These are phyloP conservation scores for Phylloscopus collybita DNA, from an alignment of 2,797 vertebrate genomes.

Conservation along the genomic window DNA sequence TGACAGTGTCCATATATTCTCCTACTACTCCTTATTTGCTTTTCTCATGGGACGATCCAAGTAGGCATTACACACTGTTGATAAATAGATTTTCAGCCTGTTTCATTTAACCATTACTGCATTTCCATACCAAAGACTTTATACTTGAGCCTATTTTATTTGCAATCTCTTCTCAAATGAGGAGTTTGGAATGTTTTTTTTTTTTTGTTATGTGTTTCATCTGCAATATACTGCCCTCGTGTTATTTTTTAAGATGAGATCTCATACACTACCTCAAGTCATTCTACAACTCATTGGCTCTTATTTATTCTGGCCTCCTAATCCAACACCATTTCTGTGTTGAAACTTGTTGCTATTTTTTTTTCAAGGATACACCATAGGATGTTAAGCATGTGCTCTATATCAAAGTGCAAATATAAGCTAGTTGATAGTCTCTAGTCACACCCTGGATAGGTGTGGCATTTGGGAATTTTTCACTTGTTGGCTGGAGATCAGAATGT, in stretches of 20 bases:
- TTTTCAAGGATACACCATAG: slow-evolving; percentile 64
- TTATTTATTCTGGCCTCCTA: slow-evolving; percentile 68
- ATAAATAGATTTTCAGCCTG: slow-evolving; percentile 60
- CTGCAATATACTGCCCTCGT: slow-evolving; percentile 2
- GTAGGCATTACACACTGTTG: slow-evolving; percentile 43
- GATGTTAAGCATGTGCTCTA: slow-evolving; percentile 60
- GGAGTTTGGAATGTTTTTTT: slow-evolving; percentile 54
- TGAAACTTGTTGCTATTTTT: slow-evolving; percentile 72
- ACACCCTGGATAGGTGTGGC: slow-evolving; percentile 69
- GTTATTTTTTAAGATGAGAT: slow-evolving; percentile 67
- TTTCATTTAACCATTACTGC: slow-evolving; percentile 60
- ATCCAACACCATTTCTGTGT: slow-evolving; percentile 61
- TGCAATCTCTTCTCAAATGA: slow-evolving; percentile 55
- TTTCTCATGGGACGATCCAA: slow-evolving; percentile 62
- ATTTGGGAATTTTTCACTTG: slow-evolving; percentile 64
- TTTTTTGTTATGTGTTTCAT: slow-evolving; percentile 54
- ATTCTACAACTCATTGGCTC: slow-evolving; percentile 46
- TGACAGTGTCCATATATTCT: slow-evolving; percentile 23
- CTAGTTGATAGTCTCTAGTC: slow-evolving; percentile 62
- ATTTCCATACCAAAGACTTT: slow-evolving; percentile 70
- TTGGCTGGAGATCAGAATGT: slow-evolving; percentile 67
- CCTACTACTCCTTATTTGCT: slow-evolving; percentile 57
- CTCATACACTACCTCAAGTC: slow-evolving; percentile 23
- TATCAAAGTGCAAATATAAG: slow-evolving; percentile 73
- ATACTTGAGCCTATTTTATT: slow-evolving; percentile 54